Evolutionary conservation across 2,888 invertebrate species (phyloP).

Genomic region (Ochropleura plecta): DNA sequence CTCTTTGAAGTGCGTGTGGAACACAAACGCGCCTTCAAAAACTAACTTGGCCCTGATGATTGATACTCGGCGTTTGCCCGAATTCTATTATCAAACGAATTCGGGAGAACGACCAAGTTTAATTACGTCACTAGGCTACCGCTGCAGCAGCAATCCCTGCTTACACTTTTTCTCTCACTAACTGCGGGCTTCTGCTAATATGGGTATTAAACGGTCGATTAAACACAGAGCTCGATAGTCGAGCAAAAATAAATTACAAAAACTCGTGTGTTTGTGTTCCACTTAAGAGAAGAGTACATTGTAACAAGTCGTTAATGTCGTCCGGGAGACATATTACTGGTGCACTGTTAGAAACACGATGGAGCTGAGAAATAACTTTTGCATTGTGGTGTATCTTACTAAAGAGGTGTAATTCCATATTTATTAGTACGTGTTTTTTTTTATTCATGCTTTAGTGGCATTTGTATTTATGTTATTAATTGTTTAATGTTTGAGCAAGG

Average conservation of each 20-base stretch:
- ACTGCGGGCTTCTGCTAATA: not conserved
- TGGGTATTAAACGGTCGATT: conserved; percentile 2
- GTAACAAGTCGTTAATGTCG: conserved; percentile 52
- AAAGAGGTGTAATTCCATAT: no score
- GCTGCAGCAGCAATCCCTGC: not conserved
- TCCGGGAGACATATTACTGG: conserved; percentile 38
- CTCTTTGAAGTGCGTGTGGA: no score
- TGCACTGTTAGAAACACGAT: conserved; percentile 13
- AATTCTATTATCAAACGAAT: not conserved
- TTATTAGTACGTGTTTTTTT: no score
- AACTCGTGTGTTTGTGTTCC: conserved; percentile 27
- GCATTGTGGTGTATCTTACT: not conserved
- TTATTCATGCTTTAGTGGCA: no score
- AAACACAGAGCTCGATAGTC: conserved; percentile 5
- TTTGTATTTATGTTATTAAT: no score
- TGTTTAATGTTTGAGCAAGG: no score
- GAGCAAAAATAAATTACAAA: conserved; percentile 27
- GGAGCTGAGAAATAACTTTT: not conserved
- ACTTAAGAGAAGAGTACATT: conserved; percentile 45
- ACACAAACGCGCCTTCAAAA: no score
- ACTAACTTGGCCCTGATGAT: no score
- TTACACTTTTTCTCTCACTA: not conserved
- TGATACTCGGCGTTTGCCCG: not conserved
- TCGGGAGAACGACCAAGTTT: not conserved
- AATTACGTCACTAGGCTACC: not conserved